phyloP scores from a whole-genome alignment of 64 coral and sea anemone species.

The Montipora capricornis region DNA sequence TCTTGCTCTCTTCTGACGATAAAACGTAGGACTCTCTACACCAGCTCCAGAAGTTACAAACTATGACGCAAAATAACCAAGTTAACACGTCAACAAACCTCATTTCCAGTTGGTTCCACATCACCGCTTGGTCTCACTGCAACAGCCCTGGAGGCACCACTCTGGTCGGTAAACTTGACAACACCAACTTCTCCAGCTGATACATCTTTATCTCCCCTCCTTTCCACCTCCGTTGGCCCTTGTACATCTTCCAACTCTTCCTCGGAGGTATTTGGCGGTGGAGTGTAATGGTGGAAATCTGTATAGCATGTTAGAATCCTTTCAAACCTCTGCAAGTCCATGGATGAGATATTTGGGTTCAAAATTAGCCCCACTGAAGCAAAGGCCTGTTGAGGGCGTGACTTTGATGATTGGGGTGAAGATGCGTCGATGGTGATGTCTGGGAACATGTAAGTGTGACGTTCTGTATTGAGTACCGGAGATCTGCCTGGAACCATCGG shows the following conservation, averaged over 20 bases:
- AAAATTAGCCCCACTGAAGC: conserved; percentile 92
- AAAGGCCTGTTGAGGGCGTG: conserved; percentile 64
- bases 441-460: conserved; percentile 96
- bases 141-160: conserved; percentile 21
- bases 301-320: conserved; percentile 92
- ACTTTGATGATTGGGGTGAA: conserved; percentile 31
- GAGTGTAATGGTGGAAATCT: conserved; percentile 92
- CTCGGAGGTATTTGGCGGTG: conserved; percentile 51
- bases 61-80: no score
- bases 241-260: conserved; percentile 18
- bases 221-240: conserved; percentile 1
- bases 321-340: conserved; percentile 85
- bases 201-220: conserved; percentile 19
- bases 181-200: not conserved
- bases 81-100: not conserved
- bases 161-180: not conserved
- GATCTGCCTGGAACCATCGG: conserved; percentile 95
- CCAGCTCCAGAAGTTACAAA: no score
- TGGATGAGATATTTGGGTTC: conserved; percentile 66
- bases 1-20: no score
- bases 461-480: conserved; percentile 92
- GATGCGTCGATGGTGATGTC: conserved; percentile 79
- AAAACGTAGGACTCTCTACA: no score
- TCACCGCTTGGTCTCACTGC: conserved; percentile 49
- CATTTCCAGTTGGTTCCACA: conserved; percentile 4